Percentiles rank a stretch among this genome's conserved stretches.
These are phyloP conservation scores for Hydrocynus forskahlii DNA, from an alignment of 2,797 vertebrate genomes.

Conservation along the genomic window DNA sequence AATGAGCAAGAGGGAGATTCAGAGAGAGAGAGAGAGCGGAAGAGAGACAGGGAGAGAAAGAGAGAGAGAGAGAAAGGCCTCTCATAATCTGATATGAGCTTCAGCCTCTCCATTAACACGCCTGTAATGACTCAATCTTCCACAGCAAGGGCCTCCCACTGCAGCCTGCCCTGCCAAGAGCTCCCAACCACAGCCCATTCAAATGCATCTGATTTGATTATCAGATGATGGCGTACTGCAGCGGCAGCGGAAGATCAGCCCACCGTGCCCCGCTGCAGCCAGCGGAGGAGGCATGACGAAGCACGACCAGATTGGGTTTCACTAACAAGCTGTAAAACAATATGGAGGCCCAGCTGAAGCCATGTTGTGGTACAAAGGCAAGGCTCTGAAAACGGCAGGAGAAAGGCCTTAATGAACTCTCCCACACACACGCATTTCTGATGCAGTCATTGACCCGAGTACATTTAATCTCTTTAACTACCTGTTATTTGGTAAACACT, in stretches of 20 bases:
- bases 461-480: background rate
- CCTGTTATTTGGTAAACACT: background rate
- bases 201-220: slow-evolving; percentile 62
- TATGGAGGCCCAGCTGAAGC: slow-evolving; percentile 52
- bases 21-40: slow-evolving; percentile 28
- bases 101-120: slow-evolving; percentile 64
- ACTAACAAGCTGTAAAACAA: slow-evolving; percentile 60
- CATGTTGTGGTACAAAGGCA: slow-evolving; percentile 51
- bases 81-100: slow-evolving; percentile 59
- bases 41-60: slow-evolving; percentile 27
- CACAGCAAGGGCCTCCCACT: slow-evolving; percentile 53
- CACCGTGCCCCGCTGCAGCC: slow-evolving; percentile 31
- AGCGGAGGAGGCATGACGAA: slow-evolving; percentile 46
- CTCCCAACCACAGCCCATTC: slow-evolving; percentile 50
- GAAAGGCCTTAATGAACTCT: slow-evolving; percentile 19
- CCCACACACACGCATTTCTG: background rate
- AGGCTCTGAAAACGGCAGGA: slow-evolving; percentile 30
- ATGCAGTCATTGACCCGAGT: background rate
- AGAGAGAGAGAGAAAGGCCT: slow-evolving; percentile 41
- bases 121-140: slow-evolving; percentile 60
- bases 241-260: slow-evolving; percentile 39
- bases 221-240: slow-evolving; percentile 49
- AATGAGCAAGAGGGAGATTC: slow-evolving; percentile 54
- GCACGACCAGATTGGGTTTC: slow-evolving; percentile 53
- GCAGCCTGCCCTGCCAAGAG: slow-evolving; percentile 50